Evolutionary conservation across 2,113 vertebrate species (phyloP).

Genomic region (Panurus biarmicus): DNA sequence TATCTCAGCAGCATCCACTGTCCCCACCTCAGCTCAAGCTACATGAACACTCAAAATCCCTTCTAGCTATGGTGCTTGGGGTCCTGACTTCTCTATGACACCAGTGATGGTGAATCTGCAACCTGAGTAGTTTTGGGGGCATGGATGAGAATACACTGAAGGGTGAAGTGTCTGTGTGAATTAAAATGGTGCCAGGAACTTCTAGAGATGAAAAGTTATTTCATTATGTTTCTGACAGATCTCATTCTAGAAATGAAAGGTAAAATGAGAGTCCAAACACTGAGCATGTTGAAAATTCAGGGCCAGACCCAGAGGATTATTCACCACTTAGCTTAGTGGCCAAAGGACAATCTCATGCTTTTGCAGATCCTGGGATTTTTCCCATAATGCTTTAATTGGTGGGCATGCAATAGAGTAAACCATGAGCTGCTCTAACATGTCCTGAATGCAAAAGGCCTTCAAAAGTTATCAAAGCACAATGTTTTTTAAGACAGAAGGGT

Average conservation of each 20-base stretch:
- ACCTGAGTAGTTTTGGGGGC: background rate
- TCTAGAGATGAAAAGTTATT: background rate
- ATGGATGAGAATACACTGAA: background rate
- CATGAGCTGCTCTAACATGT: background rate
- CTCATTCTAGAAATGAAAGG: background rate
- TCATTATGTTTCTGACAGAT: background rate
- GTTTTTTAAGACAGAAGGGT: background rate
- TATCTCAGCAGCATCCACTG: background rate
- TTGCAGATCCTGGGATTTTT: background rate
- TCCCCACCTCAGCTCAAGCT: background rate
- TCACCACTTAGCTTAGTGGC: background rate
- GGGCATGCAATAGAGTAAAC: background rate
- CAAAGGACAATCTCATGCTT: background rate
- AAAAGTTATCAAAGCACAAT: background rate
- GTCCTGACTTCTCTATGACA: background rate
- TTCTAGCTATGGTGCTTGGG: background rate
- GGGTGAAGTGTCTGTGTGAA: background rate
- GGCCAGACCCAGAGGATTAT: background rate
- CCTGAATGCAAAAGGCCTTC: background rate
- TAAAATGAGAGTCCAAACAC: background rate
- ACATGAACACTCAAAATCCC: background rate
- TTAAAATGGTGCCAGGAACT: background rate
- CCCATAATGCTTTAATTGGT: background rate
- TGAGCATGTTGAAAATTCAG: fast-evolving
- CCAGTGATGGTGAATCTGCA: background rate